Conservation (phyloP, 2,113 vertebrate species). For the Seriola dumerili region DNA sequence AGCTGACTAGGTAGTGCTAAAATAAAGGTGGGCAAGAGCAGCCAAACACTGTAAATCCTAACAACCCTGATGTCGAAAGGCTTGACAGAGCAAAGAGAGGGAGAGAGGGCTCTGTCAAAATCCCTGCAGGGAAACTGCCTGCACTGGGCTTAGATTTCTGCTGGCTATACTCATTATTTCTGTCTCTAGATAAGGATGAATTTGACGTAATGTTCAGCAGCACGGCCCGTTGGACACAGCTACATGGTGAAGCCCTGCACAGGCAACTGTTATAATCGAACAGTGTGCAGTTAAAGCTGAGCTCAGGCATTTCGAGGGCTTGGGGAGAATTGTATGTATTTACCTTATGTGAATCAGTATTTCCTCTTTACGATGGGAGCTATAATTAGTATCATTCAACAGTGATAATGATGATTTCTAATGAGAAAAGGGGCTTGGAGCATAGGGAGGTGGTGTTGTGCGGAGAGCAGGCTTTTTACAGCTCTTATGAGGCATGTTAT, state of each 20-base stretch:
- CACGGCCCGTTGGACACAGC: slow-evolving; percentile 54
- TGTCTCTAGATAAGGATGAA: slow-evolving; percentile 69
- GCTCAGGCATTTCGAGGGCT: neutral
- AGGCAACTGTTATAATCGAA: slow-evolving; percentile 35
- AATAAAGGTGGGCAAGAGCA: slow-evolving; percentile 64
- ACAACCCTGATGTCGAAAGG: slow-evolving; percentile 45
- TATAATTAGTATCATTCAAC: neutral
- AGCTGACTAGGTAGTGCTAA: slow-evolving; percentile 63
- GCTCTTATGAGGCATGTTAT: neutral
- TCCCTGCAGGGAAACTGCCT: slow-evolving; percentile 74
- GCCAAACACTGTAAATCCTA: slow-evolving; percentile 74
- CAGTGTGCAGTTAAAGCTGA: slow-evolving; percentile 1
- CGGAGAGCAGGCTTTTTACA: neutral
- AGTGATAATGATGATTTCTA: neutral
- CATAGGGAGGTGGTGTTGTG: neutral
- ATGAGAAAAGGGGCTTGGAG: neutral
- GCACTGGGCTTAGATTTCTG: slow-evolving; percentile 68
- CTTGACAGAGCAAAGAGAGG: slow-evolving; percentile 61
- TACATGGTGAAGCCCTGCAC: slow-evolving; percentile 26
- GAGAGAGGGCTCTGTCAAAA: slow-evolving; percentile 64
- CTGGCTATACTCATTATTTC: slow-evolving; percentile 71
- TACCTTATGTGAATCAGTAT: slow-evolving; percentile 7
- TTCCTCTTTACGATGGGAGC: slow-evolving; percentile 9
- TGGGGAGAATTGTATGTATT: slow-evolving; percentile 17
- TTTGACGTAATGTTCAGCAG: slow-evolving; percentile 71